Conservation (phyloP, 2,888 invertebrate genomes). For the Morpho achilles region DNA sequence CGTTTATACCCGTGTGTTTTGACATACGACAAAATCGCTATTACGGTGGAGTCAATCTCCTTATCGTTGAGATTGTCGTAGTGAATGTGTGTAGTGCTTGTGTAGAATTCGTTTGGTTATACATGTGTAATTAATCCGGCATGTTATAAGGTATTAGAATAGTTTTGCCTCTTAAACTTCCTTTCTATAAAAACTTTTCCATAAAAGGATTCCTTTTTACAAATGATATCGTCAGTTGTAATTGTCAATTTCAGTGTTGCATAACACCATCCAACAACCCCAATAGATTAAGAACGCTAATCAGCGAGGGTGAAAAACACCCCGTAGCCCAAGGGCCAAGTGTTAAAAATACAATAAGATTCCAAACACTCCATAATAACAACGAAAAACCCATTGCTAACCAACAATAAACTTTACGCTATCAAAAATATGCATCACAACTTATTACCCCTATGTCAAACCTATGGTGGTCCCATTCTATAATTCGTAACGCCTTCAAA, state of each 20-base stretch:
- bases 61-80: no score
- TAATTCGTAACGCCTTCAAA: slow-evolving; percentile 77
- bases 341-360: slow-evolving; percentile 77
- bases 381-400: slow-evolving; percentile 18
- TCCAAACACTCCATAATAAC: slow-evolving; percentile 43
- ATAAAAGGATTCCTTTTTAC: no score
- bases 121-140: no score
- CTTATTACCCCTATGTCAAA: slow-evolving; percentile 5
- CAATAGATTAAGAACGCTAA: slow-evolving; percentile 73
- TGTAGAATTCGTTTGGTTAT: no score
- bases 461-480: slow-evolving; percentile 30
- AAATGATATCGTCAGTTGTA: no score
- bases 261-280: slow-evolving; percentile 55
- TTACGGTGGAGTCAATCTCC: no score
- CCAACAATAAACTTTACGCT: slow-evolving; percentile 31
- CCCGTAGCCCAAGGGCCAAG: slow-evolving; percentile 63
- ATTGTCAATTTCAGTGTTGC: slow-evolving; percentile 14
- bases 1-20: no score
- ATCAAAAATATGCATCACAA: slow-evolving; percentile 22
- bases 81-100: no score
- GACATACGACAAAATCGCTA: no score
- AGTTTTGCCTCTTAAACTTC: no score
- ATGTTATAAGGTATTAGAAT: no score
- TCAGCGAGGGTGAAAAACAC: slow-evolving; percentile 74
- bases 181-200: no score